Base-by-base conservation (phyloP, 2,797 vertebrate genomes). In the Peromyscus aztecus region DNA sequence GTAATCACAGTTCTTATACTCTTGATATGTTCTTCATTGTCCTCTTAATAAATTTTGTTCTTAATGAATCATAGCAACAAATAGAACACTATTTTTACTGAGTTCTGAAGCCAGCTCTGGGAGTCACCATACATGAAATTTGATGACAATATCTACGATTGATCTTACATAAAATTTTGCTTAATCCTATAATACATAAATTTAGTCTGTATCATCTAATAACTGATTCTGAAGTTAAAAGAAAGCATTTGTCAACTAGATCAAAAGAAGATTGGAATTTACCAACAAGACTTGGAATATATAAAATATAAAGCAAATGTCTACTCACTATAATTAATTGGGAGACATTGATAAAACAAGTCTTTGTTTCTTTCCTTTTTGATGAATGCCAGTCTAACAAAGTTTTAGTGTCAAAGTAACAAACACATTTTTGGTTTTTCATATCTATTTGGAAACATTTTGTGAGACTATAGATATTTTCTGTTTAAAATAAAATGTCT, bases 131-230 rank as follows among this genome's bases (percentile, higher is more conserved):
- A 63, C 9, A 34, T 83, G 76, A 96, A 90, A 92, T 81, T 90
- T 98, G 65, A 93, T 96, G 55, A 97, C 94, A 97, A 97, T 94
- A 10, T 93, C 43, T 95, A 85, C 52, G 96, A 97, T 96, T 97
- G 95, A 97, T 97, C 40, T 89, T 90, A 40, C 27, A 97, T 31
- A 89, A 82, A 94, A 65, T 59, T 95, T 89, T 98, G 57, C 63
- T 83, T 92, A 97, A 97, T 96, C 57, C n/a, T 46, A 4, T 95
- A 97, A 91, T 78, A 43, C 31, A 94, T 61, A 75, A 34, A 78
- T 78, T 55, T 98, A 95, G 55, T 78, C 85, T 69, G 17, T 75
- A 90, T 14, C 84, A 78, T 24, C 55, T 93, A 83, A 52, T 40
- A 93, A 71, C 34, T 59, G 75, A 92, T 92, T 94, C 67, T 96